These are phyloP conservation scores for Todiramphus saurophagus DNA, from an alignment of 2,113 vertebrate species.

Conservation along the genomic window DNA sequence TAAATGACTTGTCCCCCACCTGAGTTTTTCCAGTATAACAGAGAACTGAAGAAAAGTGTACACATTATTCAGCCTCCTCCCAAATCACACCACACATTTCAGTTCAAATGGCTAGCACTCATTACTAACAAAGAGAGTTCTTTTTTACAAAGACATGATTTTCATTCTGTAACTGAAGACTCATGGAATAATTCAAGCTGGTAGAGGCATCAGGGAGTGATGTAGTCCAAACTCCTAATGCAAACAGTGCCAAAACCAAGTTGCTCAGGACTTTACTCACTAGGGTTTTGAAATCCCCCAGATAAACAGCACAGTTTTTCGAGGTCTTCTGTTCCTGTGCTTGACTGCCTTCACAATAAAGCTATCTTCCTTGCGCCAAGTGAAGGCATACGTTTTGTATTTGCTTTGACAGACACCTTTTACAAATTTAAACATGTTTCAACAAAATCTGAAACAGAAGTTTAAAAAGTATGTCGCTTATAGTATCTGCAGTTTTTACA, in stretches of 20 bases:
- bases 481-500: not conserved
- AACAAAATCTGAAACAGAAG: not conserved
- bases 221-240: not conserved
- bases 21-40: not conserved
- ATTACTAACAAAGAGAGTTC: not conserved
- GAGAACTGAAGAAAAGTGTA: not conserved
- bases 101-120: not conserved
- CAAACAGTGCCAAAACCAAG: not conserved
- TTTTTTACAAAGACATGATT: not conserved
- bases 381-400: not conserved
- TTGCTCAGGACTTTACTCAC: not conserved
- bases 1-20: not conserved
- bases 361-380: not conserved
- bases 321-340: not conserved
- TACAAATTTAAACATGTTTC: not conserved
- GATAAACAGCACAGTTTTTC: not conserved
- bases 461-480: not conserved
- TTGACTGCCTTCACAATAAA: not conserved
- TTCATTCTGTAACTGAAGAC: not conserved
- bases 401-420: not conserved
- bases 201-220: not conserved
- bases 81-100: not conserved
- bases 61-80: not conserved
- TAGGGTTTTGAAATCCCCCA: not conserved
- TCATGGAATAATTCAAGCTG: not conserved